Base-by-base conservation (phyloP, 2,888 invertebrate species). In the Oligia fasciuncula region DNA sequence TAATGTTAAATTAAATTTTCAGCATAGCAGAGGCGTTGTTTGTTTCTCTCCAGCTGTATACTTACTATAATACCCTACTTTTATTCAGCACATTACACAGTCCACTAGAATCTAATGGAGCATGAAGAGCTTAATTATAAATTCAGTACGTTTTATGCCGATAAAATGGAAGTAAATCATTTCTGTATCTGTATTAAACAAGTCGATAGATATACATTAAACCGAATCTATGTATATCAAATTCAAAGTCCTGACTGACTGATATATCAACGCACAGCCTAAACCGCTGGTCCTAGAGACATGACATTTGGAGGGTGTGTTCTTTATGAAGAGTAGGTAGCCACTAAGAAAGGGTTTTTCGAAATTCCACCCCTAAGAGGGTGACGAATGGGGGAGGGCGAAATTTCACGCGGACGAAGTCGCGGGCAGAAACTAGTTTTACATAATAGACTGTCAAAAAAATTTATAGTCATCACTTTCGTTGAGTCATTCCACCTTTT, bases 401-500 rank as follows among this genome's bases (percentile, higher is more conserved):
- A 40, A 40, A 40, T 40, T 40, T 40, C 40, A 40, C 40, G 40
- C 40, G 40, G 40, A 40, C 40, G 40, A 40, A 40, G 40, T 40
- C 40, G 40, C 40, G 40, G 40, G 40, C 5, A 6, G 40, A 5
- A 40, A 5, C 40, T 40, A 40, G 73, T 49, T 62, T 80, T 79
- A 84, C 67, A 43, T 79, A 85, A 90, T 75, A 81, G 78, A 69
- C 76, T 83, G 76, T 78, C 81, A 80, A 85, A 86, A 51, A 87
- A 88, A 73, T 46, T 43, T 57, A 87, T 74, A 83, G 80, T 77
- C 84, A 79, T 84, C 72, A 77, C 75, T 75, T 81, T 81, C 72
- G 90, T 81, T 84, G 87, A 90, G 86, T 89, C 90, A 91, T 86
- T 89, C 76, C 77, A 77, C 83, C 89, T 87, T 88, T 87, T 90